Evolutionary conservation across 2,113 vertebrate genomes (phyloP), one percentile per base, ranked within the genome.

Genomic region (Callorhinus ursinus): DNA sequence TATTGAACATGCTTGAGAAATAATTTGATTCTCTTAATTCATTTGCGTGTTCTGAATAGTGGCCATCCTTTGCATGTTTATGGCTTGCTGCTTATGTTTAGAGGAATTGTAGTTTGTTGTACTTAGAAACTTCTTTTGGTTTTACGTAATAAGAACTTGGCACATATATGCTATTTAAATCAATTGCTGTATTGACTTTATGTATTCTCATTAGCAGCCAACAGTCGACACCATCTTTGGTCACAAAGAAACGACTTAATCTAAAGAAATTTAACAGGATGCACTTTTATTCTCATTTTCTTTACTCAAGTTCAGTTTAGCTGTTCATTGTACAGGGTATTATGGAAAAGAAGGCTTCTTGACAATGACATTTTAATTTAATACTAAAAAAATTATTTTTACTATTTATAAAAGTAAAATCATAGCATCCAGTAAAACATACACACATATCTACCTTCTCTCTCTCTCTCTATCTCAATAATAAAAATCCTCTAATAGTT

Each of bases 11-110:
- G 94, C 98, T 98, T 97, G 97, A 98, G 96, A 98, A 98, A 97
- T 98, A 97, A 98, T 97, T 98, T 98, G 98, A 97, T 97, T 98
- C 98, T 97, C 51, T 97, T 94, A 90, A 94, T 88, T 98, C 96
- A 98, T 98, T 98, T 97, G 96, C 96, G 97, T 57, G 26, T 98
- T 98, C 87, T 98, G 93, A 98, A 83, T 91, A 65, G 90, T 97
- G 88, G 95, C 97, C 92, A 93, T 96, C 98, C 97, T 97, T 86
- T 98, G 97, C 98, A 98, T 98, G 98, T 98, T 96, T 95, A 93
- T 98, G 96, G 97, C 97, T 98, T 98, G 98, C 85, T 98, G 95
- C 0, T 0, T 98, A 88, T 97, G 95, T 97, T 97, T 98, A 97
- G 96, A 98, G 92, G 90, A 95, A 95, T 79, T 96, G 65, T 94